Conservation (phyloP, 2,797 vertebrate species). For the Melanotaenia nigrans region DNA sequence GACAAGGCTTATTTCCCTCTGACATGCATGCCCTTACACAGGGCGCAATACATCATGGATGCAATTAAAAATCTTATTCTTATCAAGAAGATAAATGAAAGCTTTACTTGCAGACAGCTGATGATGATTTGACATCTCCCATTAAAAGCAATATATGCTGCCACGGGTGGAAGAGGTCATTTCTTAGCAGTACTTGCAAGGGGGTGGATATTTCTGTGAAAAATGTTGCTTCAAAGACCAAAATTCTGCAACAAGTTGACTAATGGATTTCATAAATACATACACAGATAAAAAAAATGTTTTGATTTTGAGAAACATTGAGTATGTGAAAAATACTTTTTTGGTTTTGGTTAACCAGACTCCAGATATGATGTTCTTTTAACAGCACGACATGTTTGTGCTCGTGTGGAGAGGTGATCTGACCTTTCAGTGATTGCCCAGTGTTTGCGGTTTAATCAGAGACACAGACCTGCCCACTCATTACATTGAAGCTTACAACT, state of each 20-base stretch:
- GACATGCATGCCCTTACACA: conserved; percentile 40
- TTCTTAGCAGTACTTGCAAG: conserved; percentile 7
- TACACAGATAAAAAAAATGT: neutral
- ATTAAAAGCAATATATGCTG: conserved; percentile 20
- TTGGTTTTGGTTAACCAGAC: conserved; percentile 16
- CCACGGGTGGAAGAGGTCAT: neutral
- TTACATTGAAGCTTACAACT: conserved; percentile 42
- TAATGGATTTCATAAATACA: neutral
- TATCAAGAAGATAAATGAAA: conserved; percentile 54
- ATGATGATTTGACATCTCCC: conserved; percentile 35
- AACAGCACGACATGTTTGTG: conserved; percentile 20
- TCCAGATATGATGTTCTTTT: conserved; percentile 15
- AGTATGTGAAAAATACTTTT: conserved; percentile 5
- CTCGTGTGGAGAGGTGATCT: conserved; percentile 25
- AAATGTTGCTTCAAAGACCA: conserved; percentile 13
- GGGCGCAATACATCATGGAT: conserved; percentile 55
- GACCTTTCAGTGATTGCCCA: conserved; percentile 19
- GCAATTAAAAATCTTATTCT: conserved; percentile 59
- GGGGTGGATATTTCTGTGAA: neutral
- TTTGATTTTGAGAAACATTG: conserved; percentile 15
- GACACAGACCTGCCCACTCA: conserved; percentile 39
- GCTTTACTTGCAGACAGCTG: conserved; percentile 44
- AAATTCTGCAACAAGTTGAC: neutral
- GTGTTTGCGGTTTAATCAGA: conserved; percentile 50
- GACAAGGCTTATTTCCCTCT: conserved; percentile 53